phyloP scores from a whole-genome alignment of 2,888 invertebrate genomes.

The Netelia inedita region DNA sequence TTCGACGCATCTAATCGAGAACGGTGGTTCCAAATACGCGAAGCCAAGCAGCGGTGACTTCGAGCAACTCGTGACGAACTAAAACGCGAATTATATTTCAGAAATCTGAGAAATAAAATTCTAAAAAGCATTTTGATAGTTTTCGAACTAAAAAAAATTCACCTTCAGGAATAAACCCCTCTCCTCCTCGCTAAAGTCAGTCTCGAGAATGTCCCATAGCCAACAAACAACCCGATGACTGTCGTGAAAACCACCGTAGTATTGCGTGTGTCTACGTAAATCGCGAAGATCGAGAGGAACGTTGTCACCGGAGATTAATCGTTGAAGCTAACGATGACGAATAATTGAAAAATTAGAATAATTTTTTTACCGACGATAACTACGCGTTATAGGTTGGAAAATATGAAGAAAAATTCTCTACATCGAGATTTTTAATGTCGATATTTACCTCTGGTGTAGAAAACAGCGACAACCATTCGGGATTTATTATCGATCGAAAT shows the following conservation, averaged over 20 bases:
- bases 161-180: constrained; percentile 97
- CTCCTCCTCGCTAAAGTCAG: constrained; percentile 97
- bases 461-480: constrained; percentile 97
- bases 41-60: constrained; percentile 98
- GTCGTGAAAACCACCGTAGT: constrained; percentile 99
- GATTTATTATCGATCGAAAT: constrained; percentile 97
- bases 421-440: constrained; percentile 15
- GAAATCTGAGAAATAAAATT: neutral
- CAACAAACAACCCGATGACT: constrained; percentile 98
- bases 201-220: constrained; percentile 99
- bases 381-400: neutral
- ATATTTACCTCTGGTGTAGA: constrained; percentile 94
- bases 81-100: constrained; percentile 70
- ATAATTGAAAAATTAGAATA: too few species aligned
- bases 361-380: too few species aligned
- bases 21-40: constrained; percentile 98
- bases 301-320: constrained; percentile 98
- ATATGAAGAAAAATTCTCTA: constrained; percentile 10
- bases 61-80: constrained; percentile 98
- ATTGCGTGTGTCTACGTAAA: constrained; percentile 96
- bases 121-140: neutral
- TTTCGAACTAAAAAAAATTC: constrained; percentile 51
- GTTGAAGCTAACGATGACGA: constrained; percentile 89
- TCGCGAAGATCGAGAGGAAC: constrained; percentile 96
- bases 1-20: constrained; percentile 99